Conservation (phyloP, 2,888 invertebrate genomes). For the Nephrotoma appendiculata region DNA sequence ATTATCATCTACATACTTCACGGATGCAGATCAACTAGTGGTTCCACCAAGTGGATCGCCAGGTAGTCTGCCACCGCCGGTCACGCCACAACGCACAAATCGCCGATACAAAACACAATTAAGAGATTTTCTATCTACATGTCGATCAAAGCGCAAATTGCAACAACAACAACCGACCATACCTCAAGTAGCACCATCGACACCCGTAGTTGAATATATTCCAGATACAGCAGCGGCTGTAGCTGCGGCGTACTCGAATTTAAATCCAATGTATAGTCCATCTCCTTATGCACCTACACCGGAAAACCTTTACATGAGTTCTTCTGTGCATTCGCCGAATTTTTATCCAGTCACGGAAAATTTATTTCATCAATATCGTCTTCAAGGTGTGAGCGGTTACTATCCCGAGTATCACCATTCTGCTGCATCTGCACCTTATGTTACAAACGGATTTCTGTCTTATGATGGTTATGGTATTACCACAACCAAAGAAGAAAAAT, state of each 20-base stretch:
- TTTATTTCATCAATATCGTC: constrained; percentile 79
- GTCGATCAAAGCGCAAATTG: constrained; percentile 66
- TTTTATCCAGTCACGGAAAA: constrained; percentile 70
- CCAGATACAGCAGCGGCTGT: constrained; percentile 42
- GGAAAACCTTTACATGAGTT: constrained; percentile 34
- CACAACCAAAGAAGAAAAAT: constrained; percentile 31
- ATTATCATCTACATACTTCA: constrained; percentile 79
- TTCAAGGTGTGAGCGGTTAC: constrained; percentile 58
- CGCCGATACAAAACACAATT: constrained; percentile 88
- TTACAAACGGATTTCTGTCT: constrained; percentile 66
- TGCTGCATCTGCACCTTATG: constrained; percentile 46
- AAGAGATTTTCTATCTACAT: constrained; percentile 83
- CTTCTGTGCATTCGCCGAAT: constrained; percentile 46
- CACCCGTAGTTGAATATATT: constrained; percentile 33
- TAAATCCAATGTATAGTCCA: constrained; percentile 60
- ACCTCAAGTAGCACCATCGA: constrained; percentile 21
- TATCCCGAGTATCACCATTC: constrained; percentile 65
- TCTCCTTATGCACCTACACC: constrained; percentile 59
- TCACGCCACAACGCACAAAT: constrained; percentile 66
- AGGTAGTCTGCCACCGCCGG: constrained; percentile 39
- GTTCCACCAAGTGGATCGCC: constrained; percentile 40
- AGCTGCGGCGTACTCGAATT: constrained; percentile 65
- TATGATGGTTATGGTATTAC: constrained; percentile 41
- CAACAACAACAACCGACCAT: constrained; percentile 34
- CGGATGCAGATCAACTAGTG: constrained; percentile 66